phyloP scores from a whole-genome alignment of 2,888 invertebrate species.

The Athetis lepigone region DNA sequence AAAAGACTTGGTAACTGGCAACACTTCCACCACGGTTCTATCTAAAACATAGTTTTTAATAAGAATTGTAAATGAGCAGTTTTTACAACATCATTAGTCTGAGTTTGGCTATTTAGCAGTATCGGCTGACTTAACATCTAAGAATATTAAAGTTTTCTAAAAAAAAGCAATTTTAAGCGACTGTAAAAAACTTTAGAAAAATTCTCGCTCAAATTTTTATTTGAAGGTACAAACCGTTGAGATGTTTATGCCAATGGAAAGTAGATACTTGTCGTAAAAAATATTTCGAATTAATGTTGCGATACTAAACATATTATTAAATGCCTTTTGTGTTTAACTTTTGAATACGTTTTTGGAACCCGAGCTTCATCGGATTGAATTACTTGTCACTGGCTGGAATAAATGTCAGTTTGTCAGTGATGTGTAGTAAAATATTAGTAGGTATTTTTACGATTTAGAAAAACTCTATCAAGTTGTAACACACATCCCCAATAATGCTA shows the following conservation, averaged over 20 bases:
- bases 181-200: slow-evolving; percentile 23
- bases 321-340: slow-evolving; percentile 4
- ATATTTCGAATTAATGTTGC: not conserved
- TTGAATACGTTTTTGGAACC: no score
- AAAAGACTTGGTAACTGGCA: no score
- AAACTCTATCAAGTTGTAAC: no score
- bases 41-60: slow-evolving; percentile 34
- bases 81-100: slow-evolving; percentile 48
- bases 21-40: no score
- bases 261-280: not conserved
- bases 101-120: slow-evolving; percentile 14
- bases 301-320: not conserved
- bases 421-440: no score
- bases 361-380: no score
- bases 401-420: no score
- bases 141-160: slow-evolving; percentile 45
- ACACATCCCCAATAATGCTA: no score
- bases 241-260: slow-evolving; percentile 1
- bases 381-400: no score
- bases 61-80: slow-evolving; percentile 41
- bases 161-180: slow-evolving; percentile 35
- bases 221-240: slow-evolving; percentile 24
- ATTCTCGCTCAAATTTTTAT: slow-evolving; percentile 22
- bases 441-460: no score
- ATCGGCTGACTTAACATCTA: slow-evolving; percentile 29